These are phyloP conservation scores for Lepidochitona cinerea DNA, from an alignment of 2,888 invertebrate genomes.

Conservation along the genomic window DNA sequence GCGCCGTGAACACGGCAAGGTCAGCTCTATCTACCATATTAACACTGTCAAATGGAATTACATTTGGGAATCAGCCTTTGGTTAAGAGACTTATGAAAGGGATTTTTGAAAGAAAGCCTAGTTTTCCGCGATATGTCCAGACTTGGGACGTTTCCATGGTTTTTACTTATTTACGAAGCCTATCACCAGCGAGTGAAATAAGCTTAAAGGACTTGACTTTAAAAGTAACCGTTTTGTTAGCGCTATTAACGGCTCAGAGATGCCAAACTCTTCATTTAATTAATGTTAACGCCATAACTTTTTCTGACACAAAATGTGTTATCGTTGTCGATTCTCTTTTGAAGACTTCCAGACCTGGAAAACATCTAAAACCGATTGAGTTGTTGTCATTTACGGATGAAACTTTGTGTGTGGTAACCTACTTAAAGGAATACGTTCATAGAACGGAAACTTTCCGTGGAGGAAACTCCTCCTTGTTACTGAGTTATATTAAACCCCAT, in stretches of 20 bases:
- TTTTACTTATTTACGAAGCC: not conserved
- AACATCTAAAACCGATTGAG: not conserved
- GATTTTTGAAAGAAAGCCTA: not conserved
- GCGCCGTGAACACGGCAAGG: constrained; percentile 20
- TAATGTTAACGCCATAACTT: not conserved
- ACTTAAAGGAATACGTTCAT: not conserved
- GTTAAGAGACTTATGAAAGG: constrained; percentile 7
- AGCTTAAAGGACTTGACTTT: not conserved
- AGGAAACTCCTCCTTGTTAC: not conserved
- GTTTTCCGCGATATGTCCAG: not conserved
- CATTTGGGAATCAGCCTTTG: not conserved
- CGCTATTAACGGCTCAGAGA: constrained; percentile 5
- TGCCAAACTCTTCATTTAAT: not conserved
- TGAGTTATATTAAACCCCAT: not conserved
- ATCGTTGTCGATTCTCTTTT: not conserved
- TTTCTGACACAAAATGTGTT: not conserved
- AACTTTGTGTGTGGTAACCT: not conserved
- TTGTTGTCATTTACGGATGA: not conserved
- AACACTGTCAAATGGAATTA: not conserved
- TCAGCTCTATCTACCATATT: not conserved
- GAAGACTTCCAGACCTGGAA: not conserved
- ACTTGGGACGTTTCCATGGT: constrained; percentile 8
- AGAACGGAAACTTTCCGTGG: not conserved
- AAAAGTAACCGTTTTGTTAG: constrained; percentile 1
- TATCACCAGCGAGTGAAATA: not conserved